Evolutionary conservation across 2,888 invertebrate genomes (phyloP).

Genomic region (Pachydiplax longipennis): DNA sequence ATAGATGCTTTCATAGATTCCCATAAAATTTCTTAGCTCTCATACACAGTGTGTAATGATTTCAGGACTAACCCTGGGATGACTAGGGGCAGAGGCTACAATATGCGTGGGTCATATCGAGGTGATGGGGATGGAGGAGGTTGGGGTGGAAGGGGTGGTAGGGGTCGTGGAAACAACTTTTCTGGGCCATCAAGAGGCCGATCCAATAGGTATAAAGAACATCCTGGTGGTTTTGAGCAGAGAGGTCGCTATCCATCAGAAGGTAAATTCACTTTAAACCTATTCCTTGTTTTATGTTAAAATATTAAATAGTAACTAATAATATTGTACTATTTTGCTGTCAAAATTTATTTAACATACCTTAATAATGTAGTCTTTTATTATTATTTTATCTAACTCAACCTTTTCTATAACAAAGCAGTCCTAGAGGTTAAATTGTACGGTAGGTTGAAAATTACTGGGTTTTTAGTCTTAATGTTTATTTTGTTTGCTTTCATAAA

Average conservation of each 20-base stretch:
- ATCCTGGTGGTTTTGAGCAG: constrained; percentile 49
- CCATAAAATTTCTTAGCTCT: background rate
- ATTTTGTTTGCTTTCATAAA: too few species aligned
- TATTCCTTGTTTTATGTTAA: too few species aligned
- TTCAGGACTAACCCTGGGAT: constrained; percentile 42
- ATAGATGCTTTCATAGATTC: background rate
- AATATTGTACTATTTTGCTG: too few species aligned
- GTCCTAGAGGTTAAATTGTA: too few species aligned
- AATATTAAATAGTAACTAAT: too few species aligned
- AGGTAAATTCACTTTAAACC: too few species aligned
- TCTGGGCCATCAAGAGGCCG: constrained; percentile 49
- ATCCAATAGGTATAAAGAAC: constrained; percentile 50
- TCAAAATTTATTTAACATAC: too few species aligned
- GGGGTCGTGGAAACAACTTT: constrained; percentile 47
- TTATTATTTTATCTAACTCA: too few species aligned
- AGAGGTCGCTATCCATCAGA: constrained; percentile 47
- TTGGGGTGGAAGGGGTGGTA: constrained; percentile 46
- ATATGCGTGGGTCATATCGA: constrained; percentile 49
- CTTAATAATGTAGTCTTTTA: too few species aligned
- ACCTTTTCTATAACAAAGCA: too few species aligned
- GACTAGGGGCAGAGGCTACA: constrained; percentile 49
- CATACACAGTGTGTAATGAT: background rate
- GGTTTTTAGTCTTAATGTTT: too few species aligned
- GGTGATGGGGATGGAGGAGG: constrained; percentile 47
- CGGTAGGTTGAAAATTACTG: too few species aligned